Base-by-base conservation (phyloP, 2,888 invertebrate species). In the Microctonus brassicae region DNA sequence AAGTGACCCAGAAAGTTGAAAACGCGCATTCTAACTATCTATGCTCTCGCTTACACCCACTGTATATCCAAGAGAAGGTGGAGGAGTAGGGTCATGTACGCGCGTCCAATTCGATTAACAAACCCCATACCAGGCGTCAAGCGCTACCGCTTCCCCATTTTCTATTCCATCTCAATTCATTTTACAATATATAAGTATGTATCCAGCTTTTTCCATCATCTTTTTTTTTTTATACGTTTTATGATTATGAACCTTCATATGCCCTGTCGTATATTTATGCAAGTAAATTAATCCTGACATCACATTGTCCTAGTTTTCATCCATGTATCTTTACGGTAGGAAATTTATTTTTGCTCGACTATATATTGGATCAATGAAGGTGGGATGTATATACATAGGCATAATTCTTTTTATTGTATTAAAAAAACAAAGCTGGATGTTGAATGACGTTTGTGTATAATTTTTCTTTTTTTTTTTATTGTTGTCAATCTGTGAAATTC, bases 1-100 rank as follows among this genome's bases (percentile, higher is more conserved):
- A 70, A 70, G 70, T 70, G 70, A 70, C 70, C 70, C 64, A 70
- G 70, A 70, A 70, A 70, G 60, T 65, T 65, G 58, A 47, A 39
- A 42, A 13, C 33, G 52, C 47, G 52, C 58, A 58, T 65, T 65
- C 52, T 47, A 47, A 17, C 47, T 47, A 5, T 29, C 7, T 29
- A 5, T 5, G 29, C 29, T 29, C 47, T 47, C 47, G 17, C 47
- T 47, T n/a, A 47, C 39, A n/a, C 39, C n/a, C 39, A 39, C 39
- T 13, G 13, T n/a, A n/a, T n/a, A n/a, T n/a, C n/a, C n/a, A n/a
- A n/a, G n/a, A n/a, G n/a, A n/a, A n/a, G n/a, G n/a, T 13, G 17
- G n/a, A 17, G 17, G 7, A n/a, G 17, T 7, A n/a, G 52, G 65
- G 65, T 52, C 57, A 47, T 62, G 57, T 65, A 36, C 57, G 66